Evolutionary conservation across 2,113 vertebrate genomes (phyloP), one percentile per base, ranked within the genome.

Genomic region (Noctilio leporinus): DNA sequence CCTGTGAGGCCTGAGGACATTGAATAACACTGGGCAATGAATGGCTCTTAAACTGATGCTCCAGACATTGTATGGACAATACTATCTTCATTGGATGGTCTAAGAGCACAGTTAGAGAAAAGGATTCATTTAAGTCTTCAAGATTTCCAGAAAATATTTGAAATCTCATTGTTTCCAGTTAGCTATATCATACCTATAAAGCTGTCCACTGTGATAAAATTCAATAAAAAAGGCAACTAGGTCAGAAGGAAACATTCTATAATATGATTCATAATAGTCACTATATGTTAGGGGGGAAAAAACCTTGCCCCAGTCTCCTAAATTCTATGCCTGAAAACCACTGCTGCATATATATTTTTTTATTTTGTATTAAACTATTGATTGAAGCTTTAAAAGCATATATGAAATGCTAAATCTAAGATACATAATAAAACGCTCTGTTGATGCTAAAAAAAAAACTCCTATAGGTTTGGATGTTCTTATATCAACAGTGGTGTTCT

Each of bases 1-100:
- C 99, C 99, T 0, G 99, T 99, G 96, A 98, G 99, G 93, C 99
- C 99, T 0, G 99, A 99, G 95, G 99, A 99, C 95, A 99, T 99
- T 6, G 99, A 99, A 98, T 99, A 99, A 98, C 98, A 94, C 47
- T 88, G 94, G 97, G 83, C 97, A 94, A 97, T n/a, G n/a, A n/a
- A n/a, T 98, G 98, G 98, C 98, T 99, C 98, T 98, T 97, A 96
- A 97, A 96, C 93, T 95, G 59, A 81, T 59, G 80, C n/a, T 93
- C 51, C 83, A 47, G 75, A 86, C 15, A 59, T 70, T 86, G 95
- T 93, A 91, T 95, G 83, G 84, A 97, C 78, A 92, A 22, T 77
- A 88, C 76, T 90, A 72, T 93, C 93, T 93, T 94, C 91, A 96
- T 28, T 96, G 76, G 83, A 72, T 96, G 53, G 86, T 64, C 77